These are phyloP conservation scores for Corbicula japonica DNA, from an alignment of 2,888 invertebrate species.

Conservation along the genomic window DNA sequence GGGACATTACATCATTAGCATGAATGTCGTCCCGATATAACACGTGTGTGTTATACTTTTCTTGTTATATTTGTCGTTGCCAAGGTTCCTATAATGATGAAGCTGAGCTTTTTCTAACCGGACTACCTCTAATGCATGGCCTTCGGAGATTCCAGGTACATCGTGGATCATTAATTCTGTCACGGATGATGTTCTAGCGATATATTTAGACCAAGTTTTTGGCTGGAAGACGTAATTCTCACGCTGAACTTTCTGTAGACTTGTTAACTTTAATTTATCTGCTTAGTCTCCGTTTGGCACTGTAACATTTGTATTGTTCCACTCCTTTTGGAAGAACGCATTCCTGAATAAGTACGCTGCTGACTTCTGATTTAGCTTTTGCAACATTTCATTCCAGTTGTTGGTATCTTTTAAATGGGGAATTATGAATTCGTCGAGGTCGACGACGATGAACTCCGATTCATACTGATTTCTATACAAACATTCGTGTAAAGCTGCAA, in stretches of 20 bases:
- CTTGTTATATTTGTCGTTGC: too few species aligned
- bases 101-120: too few species aligned
- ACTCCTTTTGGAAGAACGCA: constrained; percentile 8
- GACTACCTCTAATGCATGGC: too few species aligned
- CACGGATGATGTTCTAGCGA: constrained; percentile 1
- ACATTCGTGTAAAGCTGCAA: constrained; percentile 84
- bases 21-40: too few species aligned
- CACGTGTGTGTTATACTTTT: too few species aligned
- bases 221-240: neutral
- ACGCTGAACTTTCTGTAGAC: neutral
- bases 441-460: constrained; percentile 79
- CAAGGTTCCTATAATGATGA: too few species aligned
- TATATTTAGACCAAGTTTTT: constrained; percentile 1
- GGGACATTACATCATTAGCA: too few species aligned
- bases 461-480: constrained; percentile 77
- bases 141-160: too few species aligned
- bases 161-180: constrained; percentile 9
- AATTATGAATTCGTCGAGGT: constrained; percentile 85
- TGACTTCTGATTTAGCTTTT: neutral
- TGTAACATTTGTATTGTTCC: neutral
- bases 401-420: constrained; percentile 65
- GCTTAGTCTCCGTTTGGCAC: neutral
- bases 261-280: constrained; percentile 2
- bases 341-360: neutral
- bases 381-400: constrained; percentile 5